Conservation (phyloP, 2,888 invertebrate genomes). For the Argyresthia albistria region DNA sequence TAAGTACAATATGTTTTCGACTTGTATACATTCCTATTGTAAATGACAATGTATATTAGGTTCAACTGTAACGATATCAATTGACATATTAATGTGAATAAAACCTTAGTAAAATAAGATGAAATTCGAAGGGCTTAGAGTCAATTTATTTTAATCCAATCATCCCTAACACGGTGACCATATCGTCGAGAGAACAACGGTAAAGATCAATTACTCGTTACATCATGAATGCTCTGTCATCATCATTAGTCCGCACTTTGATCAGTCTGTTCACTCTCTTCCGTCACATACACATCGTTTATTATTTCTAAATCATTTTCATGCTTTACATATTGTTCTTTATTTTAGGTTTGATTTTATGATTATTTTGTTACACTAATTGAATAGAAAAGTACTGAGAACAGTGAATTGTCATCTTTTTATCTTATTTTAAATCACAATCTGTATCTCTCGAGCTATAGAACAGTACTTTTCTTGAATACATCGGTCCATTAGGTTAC, state of each 20-base stretch:
- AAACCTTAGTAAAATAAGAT: conserved; percentile 49
- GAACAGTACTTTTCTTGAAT: conserved; percentile 48
- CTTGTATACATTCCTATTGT: conserved; percentile 68
- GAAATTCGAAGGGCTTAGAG: conserved; percentile 47
- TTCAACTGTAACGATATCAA: conserved; percentile 58
- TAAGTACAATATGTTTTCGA: conserved; percentile 62
- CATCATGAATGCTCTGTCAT: conserved; percentile 68
- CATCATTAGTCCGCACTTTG: conserved; percentile 57
- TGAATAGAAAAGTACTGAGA: conserved; percentile 46
- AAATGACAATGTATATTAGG: conserved; percentile 62
- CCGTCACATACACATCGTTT: conserved; percentile 24
- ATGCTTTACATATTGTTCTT: conserved; percentile 41
- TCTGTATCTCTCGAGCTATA: background rate
- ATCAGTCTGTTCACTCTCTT: conserved; percentile 56
- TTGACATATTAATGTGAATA: conserved; percentile 66
- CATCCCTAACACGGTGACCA: conserved; percentile 58
- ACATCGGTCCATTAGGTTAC: conserved; percentile 18
- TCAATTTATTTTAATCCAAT: conserved; percentile 53
- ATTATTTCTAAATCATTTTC: conserved; percentile 33
- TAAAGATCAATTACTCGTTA: conserved; percentile 55
- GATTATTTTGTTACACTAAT: conserved; percentile 29
- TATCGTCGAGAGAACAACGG: conserved; percentile 64
- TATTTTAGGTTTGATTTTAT: conserved; percentile 35
- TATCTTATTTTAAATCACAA: too few relatives aligned
- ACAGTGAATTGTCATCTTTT: conserved; percentile 1